Evolutionary conservation across 2,888 invertebrate species (phyloP).

Genomic region (Synanthedon myopaeformis): DNA sequence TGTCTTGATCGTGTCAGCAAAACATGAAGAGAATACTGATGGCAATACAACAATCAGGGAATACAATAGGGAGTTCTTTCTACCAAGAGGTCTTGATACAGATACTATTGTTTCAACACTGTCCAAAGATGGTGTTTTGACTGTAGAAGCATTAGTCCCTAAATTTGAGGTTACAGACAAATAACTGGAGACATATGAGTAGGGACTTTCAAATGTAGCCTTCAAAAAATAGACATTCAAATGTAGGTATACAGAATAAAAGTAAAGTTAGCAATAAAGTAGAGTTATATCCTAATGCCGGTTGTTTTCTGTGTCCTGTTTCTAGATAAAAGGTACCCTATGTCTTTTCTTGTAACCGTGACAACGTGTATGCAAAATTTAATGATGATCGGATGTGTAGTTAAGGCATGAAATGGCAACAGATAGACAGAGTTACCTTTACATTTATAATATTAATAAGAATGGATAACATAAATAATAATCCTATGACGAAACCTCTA

Average conservation of each 20-base stretch:
- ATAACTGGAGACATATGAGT: neutral
- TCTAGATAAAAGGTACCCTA: too few species aligned
- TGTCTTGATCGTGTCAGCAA: slow-evolving; percentile 81
- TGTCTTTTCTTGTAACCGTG: too few species aligned
- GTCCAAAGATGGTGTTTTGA: slow-evolving; percentile 92
- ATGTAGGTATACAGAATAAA: too few species aligned
- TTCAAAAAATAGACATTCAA: too few species aligned
- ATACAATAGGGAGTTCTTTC: slow-evolving; percentile 90
- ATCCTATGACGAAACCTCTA: too few species aligned
- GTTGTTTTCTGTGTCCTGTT: too few species aligned
- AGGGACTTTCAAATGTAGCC: too few species aligned
- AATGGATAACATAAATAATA: too few species aligned
- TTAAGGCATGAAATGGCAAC: neutral
- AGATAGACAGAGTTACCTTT: neutral
- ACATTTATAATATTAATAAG: neutral
- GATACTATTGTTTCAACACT: slow-evolving; percentile 89
- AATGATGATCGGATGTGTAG: too few species aligned
- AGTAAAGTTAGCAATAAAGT: too few species aligned
- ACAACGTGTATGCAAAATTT: too few species aligned
- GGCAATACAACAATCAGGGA: slow-evolving; percentile 89
- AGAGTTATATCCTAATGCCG: too few species aligned
- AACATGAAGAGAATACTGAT: slow-evolving; percentile 92
- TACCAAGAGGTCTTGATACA: slow-evolving; percentile 91
- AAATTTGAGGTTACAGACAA: slow-evolving; percentile 29
- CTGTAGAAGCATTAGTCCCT: slow-evolving; percentile 91